These are phyloP conservation scores for Procambarus virginalis DNA, from an alignment of 1,140 invertebrate genomes.

Conservation along the genomic window DNA sequence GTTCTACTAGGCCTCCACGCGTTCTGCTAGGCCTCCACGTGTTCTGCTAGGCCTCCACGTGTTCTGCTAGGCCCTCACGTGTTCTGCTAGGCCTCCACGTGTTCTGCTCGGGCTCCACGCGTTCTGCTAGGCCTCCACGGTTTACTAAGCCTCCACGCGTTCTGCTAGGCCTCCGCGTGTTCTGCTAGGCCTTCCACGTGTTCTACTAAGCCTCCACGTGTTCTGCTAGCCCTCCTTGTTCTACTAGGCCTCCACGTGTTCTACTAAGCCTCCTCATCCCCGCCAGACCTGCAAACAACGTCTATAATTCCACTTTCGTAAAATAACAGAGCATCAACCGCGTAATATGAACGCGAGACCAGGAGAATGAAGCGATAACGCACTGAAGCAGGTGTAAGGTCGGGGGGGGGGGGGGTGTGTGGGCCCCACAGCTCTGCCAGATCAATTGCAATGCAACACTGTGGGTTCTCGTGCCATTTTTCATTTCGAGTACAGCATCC, in stretches of 20 bases:
- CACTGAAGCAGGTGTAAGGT: not conserved
- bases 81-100: no score
- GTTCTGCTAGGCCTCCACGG: no score
- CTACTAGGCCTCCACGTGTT: not conserved
- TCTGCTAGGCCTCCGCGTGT: no score
- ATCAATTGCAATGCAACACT: conserved; percentile 60
- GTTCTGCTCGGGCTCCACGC: no score
- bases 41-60: no score
- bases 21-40: no score
- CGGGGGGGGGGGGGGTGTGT: no score
- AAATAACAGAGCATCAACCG: not conserved
- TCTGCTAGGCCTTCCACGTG: no score
- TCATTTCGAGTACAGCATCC: conserved; percentile 32
- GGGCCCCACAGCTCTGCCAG: conserved; percentile 2
- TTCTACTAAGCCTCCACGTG: no score
- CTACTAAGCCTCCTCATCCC: not conserved
- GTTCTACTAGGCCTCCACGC: no score
- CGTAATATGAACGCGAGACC: not conserved
- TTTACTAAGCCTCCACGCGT: no score
- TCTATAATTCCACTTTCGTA: not conserved
- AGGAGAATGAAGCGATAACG: not conserved
- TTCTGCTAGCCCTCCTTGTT: not conserved
- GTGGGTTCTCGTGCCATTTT: conserved; percentile 49
- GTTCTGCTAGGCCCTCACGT: no score
- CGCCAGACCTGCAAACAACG: not conserved